Evolutionary conservation across 2,113 vertebrate genomes (phyloP), one percentile per base, ranked within the genome.

Genomic region (Elephantulus edwardii): DNA sequence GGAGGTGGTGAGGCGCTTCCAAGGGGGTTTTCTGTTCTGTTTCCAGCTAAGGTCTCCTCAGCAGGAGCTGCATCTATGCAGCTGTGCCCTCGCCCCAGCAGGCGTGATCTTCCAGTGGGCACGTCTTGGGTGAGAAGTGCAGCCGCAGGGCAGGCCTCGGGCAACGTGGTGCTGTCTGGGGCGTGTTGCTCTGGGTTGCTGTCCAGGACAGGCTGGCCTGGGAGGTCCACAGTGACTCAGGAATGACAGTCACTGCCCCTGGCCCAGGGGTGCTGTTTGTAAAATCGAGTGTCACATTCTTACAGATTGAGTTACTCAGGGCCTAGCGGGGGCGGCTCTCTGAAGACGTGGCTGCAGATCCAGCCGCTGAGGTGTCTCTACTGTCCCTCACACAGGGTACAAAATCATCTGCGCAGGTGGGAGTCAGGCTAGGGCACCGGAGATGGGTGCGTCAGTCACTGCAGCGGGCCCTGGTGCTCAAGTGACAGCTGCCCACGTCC

Each of bases 221-320:
- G 40, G 54, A 88, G 46, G 52, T 91, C 56, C 86, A 16, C 22
- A 85, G 88, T 38, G 56, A 72, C 62, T 82, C 56, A 75, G 77
- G 86, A 92, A 95, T 48, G 92, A 89, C 91, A 90, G 91, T 92
- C 8, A 91, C 52, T 40, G 77, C 72, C 80, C 75, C 42, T n/a
- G 35, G 79, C 50, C 88, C 56, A 60, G 35, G 78, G 60, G 91
- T 85, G 54, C 71, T 91, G 78, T 94, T 85, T 93, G 54, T 64
- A 94, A 89, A 91, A 90, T 88, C 72, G 26, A 82, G 75, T 88
- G 75, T 90, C 93, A 92, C 84, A 92, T 94, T 95, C 82, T 93
- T 85, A 85, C 2, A 68, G 89, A 56, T 81, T 2, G 3, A 74
- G 48, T 93, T 93, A 84, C 83, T 40, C 77, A 11, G 64, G 83